phyloP scores from a whole-genome alignment of 2,888 invertebrate species.

The Empis livida region DNA sequence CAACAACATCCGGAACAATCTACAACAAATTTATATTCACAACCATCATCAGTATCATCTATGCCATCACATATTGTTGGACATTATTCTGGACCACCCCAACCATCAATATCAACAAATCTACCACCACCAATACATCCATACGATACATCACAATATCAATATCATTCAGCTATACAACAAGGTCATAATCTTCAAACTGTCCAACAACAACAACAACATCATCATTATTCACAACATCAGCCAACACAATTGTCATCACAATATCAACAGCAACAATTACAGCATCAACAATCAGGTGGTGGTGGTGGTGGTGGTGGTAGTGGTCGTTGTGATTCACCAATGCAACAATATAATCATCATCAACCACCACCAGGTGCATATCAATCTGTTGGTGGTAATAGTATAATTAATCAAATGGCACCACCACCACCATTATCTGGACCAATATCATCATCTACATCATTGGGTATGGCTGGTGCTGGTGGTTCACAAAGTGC shows the following conservation, averaged over 20 bases:
- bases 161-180: not conserved
- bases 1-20: constrained; percentile 5
- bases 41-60: not conserved
- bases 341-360: constrained; percentile 3
- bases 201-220: constrained; percentile 7
- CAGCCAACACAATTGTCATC: not conserved
- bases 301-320: too few species aligned
- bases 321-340: constrained; percentile 10
- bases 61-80: too few species aligned
- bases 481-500: constrained; percentile 30
- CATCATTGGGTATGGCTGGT: constrained; percentile 12
- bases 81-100: not conserved
- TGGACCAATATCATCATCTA: constrained; percentile 6
- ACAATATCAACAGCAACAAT: constrained; percentile 5
- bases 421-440: constrained; percentile 22
- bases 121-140: not conserved
- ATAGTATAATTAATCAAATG: not conserved
- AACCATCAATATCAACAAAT: not conserved
- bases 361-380: constrained; percentile 3
- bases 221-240: constrained; percentile 2
- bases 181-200: constrained; percentile 5
- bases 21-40: not conserved
- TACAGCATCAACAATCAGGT: not conserved
- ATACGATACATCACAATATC: not conserved
- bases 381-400: constrained; percentile 7